Percentiles rank a stretch among this genome's conserved stretches.
These are phyloP conservation scores for Argynnis bischoffii DNA, from an alignment of 2,888 invertebrate genomes.

Conservation along the genomic window DNA sequence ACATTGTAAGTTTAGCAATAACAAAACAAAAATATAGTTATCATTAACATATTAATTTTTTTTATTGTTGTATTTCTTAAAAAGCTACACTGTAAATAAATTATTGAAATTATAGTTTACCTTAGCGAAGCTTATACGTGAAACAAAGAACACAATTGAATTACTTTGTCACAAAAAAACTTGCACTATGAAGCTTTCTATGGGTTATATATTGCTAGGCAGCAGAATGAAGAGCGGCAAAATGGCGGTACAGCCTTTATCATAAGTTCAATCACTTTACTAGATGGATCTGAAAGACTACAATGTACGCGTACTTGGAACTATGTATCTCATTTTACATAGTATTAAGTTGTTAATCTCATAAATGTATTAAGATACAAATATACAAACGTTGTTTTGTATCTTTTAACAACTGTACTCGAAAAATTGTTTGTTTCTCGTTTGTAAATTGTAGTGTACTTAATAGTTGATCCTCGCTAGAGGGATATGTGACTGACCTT, in stretches of 20 bases:
- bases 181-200: too few species aligned
- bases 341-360: neutral
- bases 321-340: neutral
- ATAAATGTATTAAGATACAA: neutral
- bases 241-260: constrained; percentile 17
- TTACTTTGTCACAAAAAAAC: too few species aligned
- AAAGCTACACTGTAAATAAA: too few species aligned
- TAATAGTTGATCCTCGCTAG: constrained; percentile 5
- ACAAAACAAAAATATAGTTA: too few species aligned
- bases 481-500: constrained; percentile 8
- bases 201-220: too few species aligned
- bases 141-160: too few species aligned
- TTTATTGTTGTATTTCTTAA: too few species aligned
- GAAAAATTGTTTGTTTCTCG: neutral
- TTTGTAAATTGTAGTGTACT: neutral
- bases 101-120: too few species aligned
- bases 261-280: constrained; percentile 4
- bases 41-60: too few species aligned
- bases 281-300: neutral
- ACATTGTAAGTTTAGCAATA: too few species aligned
- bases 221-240: neutral
- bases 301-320: neutral
- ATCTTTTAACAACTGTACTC: neutral
- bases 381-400: too few species aligned
- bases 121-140: too few species aligned